Evolutionary conservation across 1,140 invertebrate species (phyloP).

Genomic region (Drosophila paulistorum): DNA sequence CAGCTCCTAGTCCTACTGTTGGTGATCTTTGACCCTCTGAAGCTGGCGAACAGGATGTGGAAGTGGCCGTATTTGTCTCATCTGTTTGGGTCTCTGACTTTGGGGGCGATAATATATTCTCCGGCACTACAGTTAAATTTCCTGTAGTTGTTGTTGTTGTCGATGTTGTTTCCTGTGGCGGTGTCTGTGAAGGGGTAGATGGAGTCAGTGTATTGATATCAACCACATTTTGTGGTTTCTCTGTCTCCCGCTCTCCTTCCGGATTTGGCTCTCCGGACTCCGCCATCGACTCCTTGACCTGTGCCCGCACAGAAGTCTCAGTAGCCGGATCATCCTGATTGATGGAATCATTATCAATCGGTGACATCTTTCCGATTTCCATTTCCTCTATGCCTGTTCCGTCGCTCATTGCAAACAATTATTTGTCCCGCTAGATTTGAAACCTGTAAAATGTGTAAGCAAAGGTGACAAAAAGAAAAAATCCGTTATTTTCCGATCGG

Average conservation of each 20-base stretch:
- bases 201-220: conserved; percentile 68
- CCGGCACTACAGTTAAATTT: conserved; percentile 59
- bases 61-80: conserved; percentile 78
- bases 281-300: conserved; percentile 25
- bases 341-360: conserved; percentile 35
- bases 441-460: conserved; percentile 33
- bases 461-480: conserved; percentile 15
- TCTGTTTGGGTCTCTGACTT: conserved; percentile 80
- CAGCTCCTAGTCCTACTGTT: conserved; percentile 16
- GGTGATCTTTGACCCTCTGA: conserved; percentile 73
- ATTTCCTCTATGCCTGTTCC: conserved; percentile 27
- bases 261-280: neutral
- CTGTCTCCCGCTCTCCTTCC: conserved; percentile 3
- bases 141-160: conserved; percentile 34
- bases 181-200: conserved; percentile 73
- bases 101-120: conserved; percentile 77
- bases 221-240: conserved; percentile 36
- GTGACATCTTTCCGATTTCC: conserved; percentile 27
- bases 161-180: conserved; percentile 50
- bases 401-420: conserved; percentile 29
- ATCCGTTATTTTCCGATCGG: conserved; percentile 41
- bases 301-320: conserved; percentile 9
- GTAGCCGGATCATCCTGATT: conserved; percentile 31
- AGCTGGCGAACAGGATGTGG: conserved; percentile 75
- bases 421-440: conserved; percentile 42